These are phyloP conservation scores for Zalophus californianus DNA, from an alignment of 2,797 vertebrate species.

Conservation along the genomic window DNA sequence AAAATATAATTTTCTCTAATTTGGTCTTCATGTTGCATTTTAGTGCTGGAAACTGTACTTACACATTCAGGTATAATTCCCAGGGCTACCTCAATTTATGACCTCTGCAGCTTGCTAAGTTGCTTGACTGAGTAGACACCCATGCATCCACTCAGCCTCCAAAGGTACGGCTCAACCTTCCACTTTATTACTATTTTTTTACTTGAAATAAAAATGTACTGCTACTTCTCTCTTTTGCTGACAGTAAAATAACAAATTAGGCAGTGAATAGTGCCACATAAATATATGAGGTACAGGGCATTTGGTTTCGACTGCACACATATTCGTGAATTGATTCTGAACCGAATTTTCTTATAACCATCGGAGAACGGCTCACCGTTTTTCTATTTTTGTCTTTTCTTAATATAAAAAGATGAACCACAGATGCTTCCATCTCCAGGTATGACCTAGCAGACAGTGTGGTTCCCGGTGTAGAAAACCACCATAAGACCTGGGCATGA, in stretches of 20 bases:
- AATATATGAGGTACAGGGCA: background rate
- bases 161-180: background rate
- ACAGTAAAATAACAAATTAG: background rate
- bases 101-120: background rate
- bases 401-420: conserved; percentile 53
- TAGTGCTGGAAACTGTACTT: background rate
- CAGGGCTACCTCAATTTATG: background rate
- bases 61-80: background rate
- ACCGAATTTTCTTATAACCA: background rate
- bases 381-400: background rate
- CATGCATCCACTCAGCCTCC: background rate
- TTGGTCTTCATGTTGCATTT: background rate
- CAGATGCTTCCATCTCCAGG: background rate
- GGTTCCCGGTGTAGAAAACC: background rate
- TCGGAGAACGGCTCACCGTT: background rate
- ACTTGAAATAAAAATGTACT: conserved; percentile 26
- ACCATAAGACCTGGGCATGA: background rate
- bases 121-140: background rate
- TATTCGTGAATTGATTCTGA: background rate
- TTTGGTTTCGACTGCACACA: background rate
- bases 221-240: background rate
- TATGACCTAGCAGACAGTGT: background rate
- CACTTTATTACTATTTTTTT: background rate
- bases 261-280: background rate
- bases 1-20: background rate